Percentiles rank a stretch among this genome's conserved stretches.
Evolutionary conservation across 2,113 vertebrate genomes (phyloP).

Genomic region (Heterochromis multidens): DNA sequence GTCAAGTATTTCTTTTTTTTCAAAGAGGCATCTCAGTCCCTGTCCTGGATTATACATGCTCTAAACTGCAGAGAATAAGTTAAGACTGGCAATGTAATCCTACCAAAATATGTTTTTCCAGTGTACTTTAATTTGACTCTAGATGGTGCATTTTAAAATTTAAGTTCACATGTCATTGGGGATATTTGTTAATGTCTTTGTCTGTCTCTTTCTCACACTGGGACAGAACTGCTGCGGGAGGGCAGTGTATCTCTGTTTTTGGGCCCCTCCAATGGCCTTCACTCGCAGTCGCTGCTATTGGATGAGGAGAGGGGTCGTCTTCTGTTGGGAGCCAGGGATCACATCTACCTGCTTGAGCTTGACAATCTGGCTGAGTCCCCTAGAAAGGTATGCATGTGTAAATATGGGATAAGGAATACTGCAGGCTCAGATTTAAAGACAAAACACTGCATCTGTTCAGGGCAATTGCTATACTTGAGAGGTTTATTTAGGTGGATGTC

Average conservation of each 20-base stretch:
- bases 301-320: slow-evolving; percentile 92
- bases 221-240: slow-evolving; percentile 86
- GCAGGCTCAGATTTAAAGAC: background rate
- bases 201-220: slow-evolving; percentile 5
- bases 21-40: background rate
- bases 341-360: slow-evolving; percentile 89
- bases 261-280: slow-evolving; percentile 84
- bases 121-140: background rate
- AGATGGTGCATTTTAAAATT: background rate
- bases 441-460: background rate
- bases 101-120: background rate
- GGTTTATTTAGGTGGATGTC: slow-evolving; percentile 14
- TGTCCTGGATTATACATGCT: background rate
- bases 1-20: slow-evolving; percentile 8
- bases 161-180: background rate
- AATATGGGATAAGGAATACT: background rate
- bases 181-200: background rate
- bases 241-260: slow-evolving; percentile 88
- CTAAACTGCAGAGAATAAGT: background rate
- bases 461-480: background rate
- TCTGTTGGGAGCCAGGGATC: slow-evolving; percentile 88
- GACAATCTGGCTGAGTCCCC: slow-evolving; percentile 87
- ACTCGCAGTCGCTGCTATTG: slow-evolving; percentile 89
- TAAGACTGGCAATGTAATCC: background rate
- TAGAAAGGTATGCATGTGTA: slow-evolving; percentile 78